Base-by-base conservation (phyloP, 2,888 invertebrate species). In the Mesochorus sp. region DNA sequence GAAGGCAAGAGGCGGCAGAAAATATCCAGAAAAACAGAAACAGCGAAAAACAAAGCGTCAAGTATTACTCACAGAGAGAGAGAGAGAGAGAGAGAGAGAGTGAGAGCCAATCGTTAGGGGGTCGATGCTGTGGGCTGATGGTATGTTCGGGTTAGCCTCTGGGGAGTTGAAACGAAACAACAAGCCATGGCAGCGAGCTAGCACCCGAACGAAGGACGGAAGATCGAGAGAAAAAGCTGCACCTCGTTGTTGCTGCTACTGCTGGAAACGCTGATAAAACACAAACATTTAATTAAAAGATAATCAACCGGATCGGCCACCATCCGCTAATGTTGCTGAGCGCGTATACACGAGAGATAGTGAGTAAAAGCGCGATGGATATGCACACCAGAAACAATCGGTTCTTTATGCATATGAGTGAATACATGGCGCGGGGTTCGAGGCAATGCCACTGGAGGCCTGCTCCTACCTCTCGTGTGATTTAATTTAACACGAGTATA, bases 271-370 rank as follows among this genome's bases (percentile, higher is more conserved):
- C 83, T 84, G 88, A 88, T 88, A 88, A 88, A 87, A 86, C 87
- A 84, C 87, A 86, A 88, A 88, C 88, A 86, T 89, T 89, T 89
- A 89, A 89, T 89, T 89, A 89, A 89, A 89, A 89, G 88, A 89
- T 89, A 89, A 89, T 88, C 89, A 86, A 86, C 81, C 85, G 85
- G 85, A 88, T 89, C 86, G 86, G 78, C 64, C 59, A 73, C 49
- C 73, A 66, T 77, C 61, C 72, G 76, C 79, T 80, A 80, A 81
- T 80, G 79, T 80, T 73, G 73, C 79, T 47, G 73, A 77, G 68
- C 72, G 51, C 34, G 66, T 12, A 47, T 14, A 39, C 24, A 12
- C 37, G 8, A n/a, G 68, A 74, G 70, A 78, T 80, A 80, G 55
- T 59, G 53, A 80, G 55, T 59, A 44, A 44, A 12, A 17, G 49